A percentile compares a stretch with the other conserved stretches of the same genome.
Evolutionary conservation across 2,888 invertebrate genomes (phyloP).

Genomic region (Ormyrus labotus): DNA sequence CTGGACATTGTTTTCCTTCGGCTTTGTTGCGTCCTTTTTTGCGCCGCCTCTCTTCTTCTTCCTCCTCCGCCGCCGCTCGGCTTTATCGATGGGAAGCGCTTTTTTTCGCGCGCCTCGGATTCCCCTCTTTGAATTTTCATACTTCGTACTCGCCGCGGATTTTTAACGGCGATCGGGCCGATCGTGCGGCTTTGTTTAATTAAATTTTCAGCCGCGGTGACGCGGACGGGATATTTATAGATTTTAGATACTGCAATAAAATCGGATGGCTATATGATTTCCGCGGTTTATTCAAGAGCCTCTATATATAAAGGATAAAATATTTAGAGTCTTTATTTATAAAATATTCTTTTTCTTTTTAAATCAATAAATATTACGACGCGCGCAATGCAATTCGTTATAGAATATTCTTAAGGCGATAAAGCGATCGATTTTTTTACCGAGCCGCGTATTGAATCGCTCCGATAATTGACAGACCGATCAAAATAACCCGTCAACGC

Average conservation of each 20-base stretch:
- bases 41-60: neutral
- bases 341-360: too few species aligned
- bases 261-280: too few species aligned
- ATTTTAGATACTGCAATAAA: too few species aligned
- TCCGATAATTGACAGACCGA: constrained; percentile 41
- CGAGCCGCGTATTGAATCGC: constrained; percentile 5
- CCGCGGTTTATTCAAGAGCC: too few species aligned
- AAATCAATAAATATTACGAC: too few species aligned
- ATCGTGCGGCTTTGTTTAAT: too few species aligned
- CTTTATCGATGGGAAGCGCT: neutral
- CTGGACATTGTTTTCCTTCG: constrained; percentile 51
- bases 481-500: constrained; percentile 43
- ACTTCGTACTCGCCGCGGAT: neutral
- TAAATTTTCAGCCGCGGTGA: too few species aligned
- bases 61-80: neutral
- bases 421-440: constrained; percentile 11
- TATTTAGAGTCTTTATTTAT: too few species aligned
- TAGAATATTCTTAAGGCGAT: neutral
- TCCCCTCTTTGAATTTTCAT: neutral
- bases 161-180: neutral
- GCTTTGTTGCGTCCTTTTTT: constrained; percentile 27
- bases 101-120: neutral
- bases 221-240: too few species aligned
- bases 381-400: too few species aligned
- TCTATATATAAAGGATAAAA: too few species aligned